These are phyloP conservation scores for Leucophora obtusa DNA, from an alignment of 2,888 invertebrate species.

Conservation along the genomic window DNA sequence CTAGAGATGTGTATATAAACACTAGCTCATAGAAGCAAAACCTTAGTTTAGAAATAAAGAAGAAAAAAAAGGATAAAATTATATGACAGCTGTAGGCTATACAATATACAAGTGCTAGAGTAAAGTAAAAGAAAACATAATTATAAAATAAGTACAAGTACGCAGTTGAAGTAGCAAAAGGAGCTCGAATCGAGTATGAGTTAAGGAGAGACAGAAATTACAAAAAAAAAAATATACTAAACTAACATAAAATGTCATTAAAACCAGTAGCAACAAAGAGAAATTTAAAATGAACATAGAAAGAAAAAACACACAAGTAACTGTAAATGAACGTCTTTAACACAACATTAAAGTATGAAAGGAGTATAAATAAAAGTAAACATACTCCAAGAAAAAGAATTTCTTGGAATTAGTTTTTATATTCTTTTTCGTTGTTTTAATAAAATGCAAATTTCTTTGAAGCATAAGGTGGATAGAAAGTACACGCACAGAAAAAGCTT, in stretches of 20 bases:
- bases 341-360: conserved; percentile 1
- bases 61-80: conserved; percentile 44
- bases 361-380: not conserved
- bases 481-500: no score
- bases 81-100: conserved; percentile 62
- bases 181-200: not conserved
- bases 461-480: no score
- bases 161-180: not conserved
- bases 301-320: conserved; percentile 33
- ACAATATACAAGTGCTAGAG: conserved; percentile 35
- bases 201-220: conserved; percentile 30
- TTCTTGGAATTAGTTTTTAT: not conserved
- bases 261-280: conserved; percentile 24
- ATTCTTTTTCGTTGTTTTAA: no score
- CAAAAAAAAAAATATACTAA: conserved; percentile 24
- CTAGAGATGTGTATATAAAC: conserved; percentile 18
- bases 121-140: conserved; percentile 61
- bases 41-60: conserved; percentile 30
- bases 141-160: conserved; percentile 49
- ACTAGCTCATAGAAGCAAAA: conserved; percentile 27
- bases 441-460: no score
- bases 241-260: conserved; percentile 50
- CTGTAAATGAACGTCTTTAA: conserved; percentile 37
- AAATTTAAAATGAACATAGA: not conserved
- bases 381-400: not conserved